These are phyloP conservation scores for Pomacea maculata DNA, from an alignment of 1,140 invertebrate species.

Conservation along the genomic window DNA sequence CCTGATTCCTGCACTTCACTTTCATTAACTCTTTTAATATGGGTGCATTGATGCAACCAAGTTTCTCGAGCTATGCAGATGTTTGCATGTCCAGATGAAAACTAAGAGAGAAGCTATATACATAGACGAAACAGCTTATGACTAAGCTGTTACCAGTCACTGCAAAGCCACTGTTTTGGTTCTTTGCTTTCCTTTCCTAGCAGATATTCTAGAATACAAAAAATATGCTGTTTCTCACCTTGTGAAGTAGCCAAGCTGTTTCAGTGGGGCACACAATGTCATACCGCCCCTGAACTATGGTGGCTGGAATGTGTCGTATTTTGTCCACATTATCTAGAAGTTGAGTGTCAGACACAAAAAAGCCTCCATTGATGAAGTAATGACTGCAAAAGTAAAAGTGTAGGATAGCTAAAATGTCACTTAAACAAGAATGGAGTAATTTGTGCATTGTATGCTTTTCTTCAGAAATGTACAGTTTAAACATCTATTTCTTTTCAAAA, in stretches of 20 bases:
- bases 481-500: neutral
- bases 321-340: constrained; percentile 58
- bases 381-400: constrained; percentile 44
- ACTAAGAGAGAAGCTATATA: too few species aligned
- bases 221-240: constrained; percentile 34
- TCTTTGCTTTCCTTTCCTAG: too few species aligned
- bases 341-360: constrained; percentile 52
- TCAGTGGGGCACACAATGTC: constrained; percentile 61
- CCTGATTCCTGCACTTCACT: too few species aligned
- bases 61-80: too few species aligned
- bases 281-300: constrained; percentile 63
- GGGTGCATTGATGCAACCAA: too few species aligned
- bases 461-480: neutral
- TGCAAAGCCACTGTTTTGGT: too few species aligned
- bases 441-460: neutral
- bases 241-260: constrained; percentile 62
- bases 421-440: neutral
- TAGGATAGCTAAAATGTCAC: neutral
- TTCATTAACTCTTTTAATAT: too few species aligned
- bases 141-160: too few species aligned
- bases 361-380: constrained; percentile 63
- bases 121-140: too few species aligned
- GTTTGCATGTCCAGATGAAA: too few species aligned
- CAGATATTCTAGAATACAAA: too few species aligned
- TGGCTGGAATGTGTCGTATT: constrained; percentile 59